These are phyloP conservation scores for Melanostoma scalare DNA, from an alignment of 2,888 invertebrate species.

Conservation along the genomic window DNA sequence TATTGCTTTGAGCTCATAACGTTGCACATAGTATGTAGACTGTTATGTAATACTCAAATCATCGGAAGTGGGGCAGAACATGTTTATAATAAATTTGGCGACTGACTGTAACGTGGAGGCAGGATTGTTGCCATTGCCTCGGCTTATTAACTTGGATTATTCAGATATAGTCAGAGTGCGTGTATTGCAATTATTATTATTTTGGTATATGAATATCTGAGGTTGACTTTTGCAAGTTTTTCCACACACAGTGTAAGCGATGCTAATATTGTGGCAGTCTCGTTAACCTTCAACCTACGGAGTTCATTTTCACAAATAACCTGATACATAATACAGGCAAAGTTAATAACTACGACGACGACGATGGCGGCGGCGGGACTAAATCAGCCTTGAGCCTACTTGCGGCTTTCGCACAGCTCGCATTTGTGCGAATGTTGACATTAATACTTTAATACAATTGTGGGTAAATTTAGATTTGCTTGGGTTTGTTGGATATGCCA, in stretches of 20 bases:
- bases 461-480: slow-evolving; percentile 9
- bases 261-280: slow-evolving; percentile 9
- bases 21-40: slow-evolving; percentile 19
- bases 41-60: slow-evolving; percentile 33
- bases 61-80: slow-evolving; percentile 10
- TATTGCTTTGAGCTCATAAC: slow-evolving; percentile 17
- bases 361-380: slow-evolving; percentile 34
- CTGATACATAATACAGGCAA: not conserved
- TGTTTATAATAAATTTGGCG: slow-evolving; percentile 15
- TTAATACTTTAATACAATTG: slow-evolving; percentile 18
- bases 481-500: slow-evolving; percentile 6
- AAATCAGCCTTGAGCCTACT: slow-evolving; percentile 53
- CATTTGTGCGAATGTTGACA: slow-evolving; percentile 44
- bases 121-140: slow-evolving; percentile 1
- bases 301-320: slow-evolving; percentile 17
- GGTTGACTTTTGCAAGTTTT: slow-evolving; percentile 11
- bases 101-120: not conserved
- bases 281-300: slow-evolving; percentile 40
- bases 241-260: slow-evolving; percentile 32
- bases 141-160: slow-evolving; percentile 11
- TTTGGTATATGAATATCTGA: slow-evolving; percentile 1
- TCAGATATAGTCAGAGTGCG: slow-evolving; percentile 1
- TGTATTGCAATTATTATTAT: slow-evolving; percentile 28
- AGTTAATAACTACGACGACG: not conserved
- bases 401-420: slow-evolving; percentile 12